phyloP scores from a whole-genome alignment of 1,140 invertebrate genomes.

The Lepidotrigona ventralis region DNA sequence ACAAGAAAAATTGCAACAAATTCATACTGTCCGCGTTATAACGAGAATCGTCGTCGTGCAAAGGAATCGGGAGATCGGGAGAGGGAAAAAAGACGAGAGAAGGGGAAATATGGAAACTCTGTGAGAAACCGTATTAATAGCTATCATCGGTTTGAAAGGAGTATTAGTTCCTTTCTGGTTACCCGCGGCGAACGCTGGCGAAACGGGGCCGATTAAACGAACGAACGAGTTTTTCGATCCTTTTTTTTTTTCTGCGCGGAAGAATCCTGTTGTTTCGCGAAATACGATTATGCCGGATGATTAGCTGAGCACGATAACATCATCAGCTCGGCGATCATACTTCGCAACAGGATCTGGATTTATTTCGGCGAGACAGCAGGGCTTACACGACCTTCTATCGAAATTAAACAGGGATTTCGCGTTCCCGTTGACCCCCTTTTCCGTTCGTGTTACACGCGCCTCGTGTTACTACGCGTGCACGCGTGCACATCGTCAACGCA shows the following conservation, averaged over 20 bases:
- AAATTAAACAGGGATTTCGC: conserved; percentile 62
- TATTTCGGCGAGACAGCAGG: conserved; percentile 54
- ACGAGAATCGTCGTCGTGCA: background rate
- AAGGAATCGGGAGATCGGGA: background rate
- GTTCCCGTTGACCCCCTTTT: conserved; percentile 48
- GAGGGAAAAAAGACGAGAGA: background rate
- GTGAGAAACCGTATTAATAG: conserved; percentile 5
- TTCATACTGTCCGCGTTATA: background rate
- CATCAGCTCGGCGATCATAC: conserved; percentile 45
- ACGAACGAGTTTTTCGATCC: background rate
- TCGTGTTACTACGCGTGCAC: conserved; percentile 25
- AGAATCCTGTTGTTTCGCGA: conserved; percentile 10
- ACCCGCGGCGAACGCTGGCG: background rate
- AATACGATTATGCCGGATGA: conserved; percentile 51
- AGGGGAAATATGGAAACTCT: no score
- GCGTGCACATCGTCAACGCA: conserved; percentile 28
- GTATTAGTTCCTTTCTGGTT: background rate
- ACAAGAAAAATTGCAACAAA: background rate
- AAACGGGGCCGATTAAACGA: background rate
- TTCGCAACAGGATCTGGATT: conserved; percentile 60
- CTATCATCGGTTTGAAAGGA: background rate
- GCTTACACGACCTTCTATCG: conserved; percentile 57
- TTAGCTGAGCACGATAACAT: conserved; percentile 45
- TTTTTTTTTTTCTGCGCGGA: background rate
- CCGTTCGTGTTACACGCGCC: conserved; percentile 8